Percentiles rank a stretch among this genome's conserved stretches.
Conservation (phyloP, 2,113 vertebrate genomes). For the Silurus meridionalis region DNA sequence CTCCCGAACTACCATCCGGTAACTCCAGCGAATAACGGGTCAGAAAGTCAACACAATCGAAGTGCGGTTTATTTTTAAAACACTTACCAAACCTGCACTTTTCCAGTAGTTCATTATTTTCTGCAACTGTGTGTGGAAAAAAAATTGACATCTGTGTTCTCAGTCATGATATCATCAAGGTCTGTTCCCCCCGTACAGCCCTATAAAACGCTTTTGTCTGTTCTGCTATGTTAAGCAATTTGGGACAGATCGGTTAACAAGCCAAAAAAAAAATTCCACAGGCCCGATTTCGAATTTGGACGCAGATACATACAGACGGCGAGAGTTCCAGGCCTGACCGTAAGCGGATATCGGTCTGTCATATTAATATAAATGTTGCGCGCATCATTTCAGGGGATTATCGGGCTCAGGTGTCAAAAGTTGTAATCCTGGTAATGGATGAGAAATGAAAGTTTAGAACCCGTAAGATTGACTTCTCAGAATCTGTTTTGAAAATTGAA, state of each 20-base stretch:
- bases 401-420: background rate
- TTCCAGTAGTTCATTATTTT: background rate
- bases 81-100: background rate
- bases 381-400: constrained; percentile 14
- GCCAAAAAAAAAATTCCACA: constrained; percentile 38
- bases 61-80: background rate
- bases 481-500: background rate
- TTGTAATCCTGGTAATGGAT: background rate
- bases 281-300: constrained; percentile 46
- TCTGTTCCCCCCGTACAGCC: constrained; percentile 30
- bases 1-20: background rate
- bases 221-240: constrained; percentile 55
- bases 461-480: too few relatives aligned
- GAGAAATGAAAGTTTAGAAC: background rate
- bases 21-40: background rate
- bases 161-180: constrained; percentile 40
- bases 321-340: constrained; percentile 41
- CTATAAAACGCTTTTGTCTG: constrained; percentile 42
- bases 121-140: background rate
- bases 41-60: background rate
- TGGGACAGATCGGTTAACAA: constrained; percentile 53
- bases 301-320: constrained; percentile 16
- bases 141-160: constrained; percentile 18
- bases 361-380: constrained; percentile 7
- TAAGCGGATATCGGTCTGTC: constrained; percentile 26